Evolutionary conservation across 2,888 invertebrate genomes (phyloP), one percentile per base, ranked within the genome.

Genomic region (Branchipolynoe longqiensis): DNA sequence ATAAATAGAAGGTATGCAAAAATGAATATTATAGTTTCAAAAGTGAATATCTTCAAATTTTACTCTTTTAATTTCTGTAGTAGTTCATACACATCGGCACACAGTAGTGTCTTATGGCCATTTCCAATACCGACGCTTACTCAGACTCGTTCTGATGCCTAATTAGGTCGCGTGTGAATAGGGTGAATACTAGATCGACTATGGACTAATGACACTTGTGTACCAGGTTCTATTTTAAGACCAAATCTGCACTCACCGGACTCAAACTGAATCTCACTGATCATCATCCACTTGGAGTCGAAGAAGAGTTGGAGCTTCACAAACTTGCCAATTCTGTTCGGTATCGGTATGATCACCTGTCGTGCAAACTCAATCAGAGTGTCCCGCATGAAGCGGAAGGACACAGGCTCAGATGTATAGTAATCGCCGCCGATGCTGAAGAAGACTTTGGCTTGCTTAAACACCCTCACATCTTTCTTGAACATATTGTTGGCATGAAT

Each of bases 201-300:
- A n/a, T n/a, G n/a, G n/a, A n/a, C n/a, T n/a, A n/a, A n/a, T n/a
- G n/a, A n/a, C n/a, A n/a, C n/a, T n/a, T n/a, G n/a, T n/a, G n/a
- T n/a, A n/a, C n/a, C n/a, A n/a, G n/a, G n/a, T n/a, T n/a, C n/a
- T n/a, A n/a, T n/a, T n/a, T n/a, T n/a, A n/a, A n/a, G n/a, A n/a
- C n/a, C n/a, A n/a, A n/a, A n/a, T n/a, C n/a, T n/a, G n/a, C 2
- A 69, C 91, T 88, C 85, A 97, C 97, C 96, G 90, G 97, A 97
- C 90, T 96, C 96, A 93, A 98, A 98, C 85, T 96, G 96, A 88
- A 98, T 95, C 94, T 98, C 98, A 94, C 97, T 97, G 91, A 98
- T 95, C 94, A 98, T 96, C 90, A 98, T 96, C 98, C 98, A 98
- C 85, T 96, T 95, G 25, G 96, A 95, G 1, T 97, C 96, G 93